These are phyloP conservation scores for Sarotherodon lohbergeri DNA, from an alignment of 2,113 vertebrate species.

Conservation along the genomic window DNA sequence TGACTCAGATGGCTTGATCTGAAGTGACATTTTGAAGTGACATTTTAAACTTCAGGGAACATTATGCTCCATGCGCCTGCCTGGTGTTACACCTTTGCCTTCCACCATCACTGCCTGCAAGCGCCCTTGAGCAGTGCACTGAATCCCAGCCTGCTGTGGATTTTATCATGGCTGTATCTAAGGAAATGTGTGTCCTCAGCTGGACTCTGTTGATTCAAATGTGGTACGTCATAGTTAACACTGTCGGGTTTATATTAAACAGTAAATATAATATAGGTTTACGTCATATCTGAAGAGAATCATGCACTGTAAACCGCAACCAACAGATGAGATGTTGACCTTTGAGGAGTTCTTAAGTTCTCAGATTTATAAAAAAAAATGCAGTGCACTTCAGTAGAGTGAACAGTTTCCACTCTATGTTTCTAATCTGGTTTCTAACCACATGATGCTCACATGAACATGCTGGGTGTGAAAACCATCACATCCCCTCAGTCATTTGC, in stretches of 20 bases:
- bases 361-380: background rate
- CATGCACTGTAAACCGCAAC: background rate
- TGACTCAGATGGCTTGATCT: background rate
- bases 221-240: background rate
- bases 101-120: background rate
- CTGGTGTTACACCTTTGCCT: background rate
- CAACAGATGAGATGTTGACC: background rate
- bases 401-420: background rate
- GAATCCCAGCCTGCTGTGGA: background rate
- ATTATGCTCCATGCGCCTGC: background rate
- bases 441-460: background rate
- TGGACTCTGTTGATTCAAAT: background rate
- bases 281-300: rapidly evolving
- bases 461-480: background rate
- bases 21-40: slow-evolving; percentile 42
- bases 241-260: rapidly evolving
- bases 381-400: background rate
- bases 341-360: background rate
- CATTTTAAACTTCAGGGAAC: slow-evolving; percentile 38
- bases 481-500: background rate
- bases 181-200: background rate
- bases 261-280: background rate
- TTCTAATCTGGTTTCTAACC: slow-evolving; percentile 3
- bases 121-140: background rate
- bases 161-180: background rate